Base-by-base conservation (phyloP, 1,140 invertebrate species). In the Listronotus bonariensis region DNA sequence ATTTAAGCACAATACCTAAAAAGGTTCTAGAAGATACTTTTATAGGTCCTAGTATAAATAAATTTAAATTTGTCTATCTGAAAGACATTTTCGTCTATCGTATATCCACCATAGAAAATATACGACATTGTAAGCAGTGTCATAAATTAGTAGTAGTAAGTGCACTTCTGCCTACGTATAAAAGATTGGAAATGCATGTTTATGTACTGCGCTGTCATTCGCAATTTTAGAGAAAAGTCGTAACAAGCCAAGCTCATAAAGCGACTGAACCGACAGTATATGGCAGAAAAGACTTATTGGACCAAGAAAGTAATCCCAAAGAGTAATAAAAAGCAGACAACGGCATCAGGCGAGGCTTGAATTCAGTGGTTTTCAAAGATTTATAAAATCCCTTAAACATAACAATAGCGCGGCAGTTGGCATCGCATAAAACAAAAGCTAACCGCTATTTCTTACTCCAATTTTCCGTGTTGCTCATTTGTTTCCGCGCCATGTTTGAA, bases 381-480 rank as follows among this genome's bases (percentile, higher is more conserved):
- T 76, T 73, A 76, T 74, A 72, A 71, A 74, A 76, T 75, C 69
- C 72, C 69, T 76, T 74, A 77, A 76, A 75, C 74, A 71, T 77
- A 77, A 77, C 74, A 74, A 74, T 75, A 75, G 68, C 61, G 66
- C 56, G 68, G 75, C 72, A 76, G 76, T 76, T 77, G 75, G 75
- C 76, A 71, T 74, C 70, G 76, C 74, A 78, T 78, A 78, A 78
- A 78, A 78, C 76, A 78, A 76, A 74, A 76, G 75, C 75, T 76
- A 77, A 78, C 77, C 75, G 75, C 77, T 78, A 78, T 78, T 77
- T 77, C 77, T 78, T 77, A 78, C 76, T 76, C 71, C 76, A 78
- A 78, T 78, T 78, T 77, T 67, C 70, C 72, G 75, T 52, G 72
- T 65, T 70, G 75, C 77, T 78, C 77, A 78, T 78, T 78, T 77